Percentiles rank a stretch among this genome's conserved stretches.
Evolutionary conservation across 2,113 vertebrate species (phyloP).

Genomic region (Aviceda subcristata): DNA sequence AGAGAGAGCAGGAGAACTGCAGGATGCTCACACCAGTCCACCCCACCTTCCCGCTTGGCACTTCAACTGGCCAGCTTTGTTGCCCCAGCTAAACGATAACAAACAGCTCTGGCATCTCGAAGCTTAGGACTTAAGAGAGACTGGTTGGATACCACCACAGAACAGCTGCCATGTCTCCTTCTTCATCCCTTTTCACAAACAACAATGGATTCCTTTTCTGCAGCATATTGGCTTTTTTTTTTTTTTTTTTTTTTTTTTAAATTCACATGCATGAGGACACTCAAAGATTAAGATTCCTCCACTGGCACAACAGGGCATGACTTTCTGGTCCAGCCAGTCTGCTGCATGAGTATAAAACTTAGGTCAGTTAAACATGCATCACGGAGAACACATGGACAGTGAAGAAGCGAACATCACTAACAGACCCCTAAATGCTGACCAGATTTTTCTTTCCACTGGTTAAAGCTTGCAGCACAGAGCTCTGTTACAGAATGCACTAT

Average conservation of each 20-base stretch:
- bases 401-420: accelerated
- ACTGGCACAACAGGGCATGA: background rate
- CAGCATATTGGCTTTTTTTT: background rate
- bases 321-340: background rate
- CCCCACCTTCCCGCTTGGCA: background rate
- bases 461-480: background rate
- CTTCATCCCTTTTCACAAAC: background rate
- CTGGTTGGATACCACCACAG: background rate
- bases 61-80: background rate
- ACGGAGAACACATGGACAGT: accelerated
- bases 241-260: too few relatives aligned
- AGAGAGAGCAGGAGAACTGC: background rate
- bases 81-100: background rate
- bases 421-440: background rate
- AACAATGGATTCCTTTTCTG: background rate
- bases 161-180: accelerated
- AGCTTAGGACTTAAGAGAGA: background rate
- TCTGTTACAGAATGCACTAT: background rate
- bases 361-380: background rate
- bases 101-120: background rate
- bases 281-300: background rate
- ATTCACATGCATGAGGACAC: too few relatives aligned
- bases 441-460: background rate
- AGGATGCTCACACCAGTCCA: background rate
- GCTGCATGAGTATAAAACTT: background rate